Percentiles rank a stretch among this genome's conserved stretches.
Evolutionary conservation across 2,113 vertebrate genomes (phyloP).

Genomic region (Felis chaus): DNA sequence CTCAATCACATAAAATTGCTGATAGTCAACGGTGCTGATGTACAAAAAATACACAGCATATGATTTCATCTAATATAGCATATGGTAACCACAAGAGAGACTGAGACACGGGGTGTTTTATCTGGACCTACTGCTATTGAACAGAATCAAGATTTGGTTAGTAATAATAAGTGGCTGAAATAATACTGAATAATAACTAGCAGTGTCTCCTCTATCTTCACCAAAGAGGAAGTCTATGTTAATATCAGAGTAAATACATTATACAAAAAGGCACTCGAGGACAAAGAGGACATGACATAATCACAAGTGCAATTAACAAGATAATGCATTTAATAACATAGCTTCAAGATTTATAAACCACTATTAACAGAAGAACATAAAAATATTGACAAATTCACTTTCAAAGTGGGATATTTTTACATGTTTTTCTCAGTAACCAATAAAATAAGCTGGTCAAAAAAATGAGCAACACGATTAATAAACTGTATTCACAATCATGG

Average conservation of each 20-base stretch:
- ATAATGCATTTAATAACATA: background rate
- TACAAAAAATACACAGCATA: background rate
- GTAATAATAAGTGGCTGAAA: background rate
- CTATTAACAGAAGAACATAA: background rate
- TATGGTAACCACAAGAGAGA: background rate
- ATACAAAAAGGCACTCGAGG: background rate
- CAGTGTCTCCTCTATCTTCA: background rate
- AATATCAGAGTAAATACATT: background rate
- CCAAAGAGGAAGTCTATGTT: background rate
- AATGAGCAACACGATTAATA: background rate
- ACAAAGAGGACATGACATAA: background rate
- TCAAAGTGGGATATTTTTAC: background rate
- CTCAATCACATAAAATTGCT: background rate
- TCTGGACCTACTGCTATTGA: background rate
- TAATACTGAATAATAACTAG: background rate
- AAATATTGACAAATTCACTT: background rate
- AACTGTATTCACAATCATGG: background rate
- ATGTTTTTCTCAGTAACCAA: background rate
- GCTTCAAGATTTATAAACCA: background rate
- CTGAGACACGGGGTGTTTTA: background rate
- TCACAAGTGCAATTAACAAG: background rate
- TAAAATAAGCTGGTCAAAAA: background rate
- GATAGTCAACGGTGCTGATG: background rate
- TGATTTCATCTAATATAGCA: background rate
- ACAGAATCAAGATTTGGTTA: background rate